Evolutionary conservation across 2,888 invertebrate species (phyloP), one percentile per base, ranked within the genome.

Genomic region (Rutpela maculata): DNA sequence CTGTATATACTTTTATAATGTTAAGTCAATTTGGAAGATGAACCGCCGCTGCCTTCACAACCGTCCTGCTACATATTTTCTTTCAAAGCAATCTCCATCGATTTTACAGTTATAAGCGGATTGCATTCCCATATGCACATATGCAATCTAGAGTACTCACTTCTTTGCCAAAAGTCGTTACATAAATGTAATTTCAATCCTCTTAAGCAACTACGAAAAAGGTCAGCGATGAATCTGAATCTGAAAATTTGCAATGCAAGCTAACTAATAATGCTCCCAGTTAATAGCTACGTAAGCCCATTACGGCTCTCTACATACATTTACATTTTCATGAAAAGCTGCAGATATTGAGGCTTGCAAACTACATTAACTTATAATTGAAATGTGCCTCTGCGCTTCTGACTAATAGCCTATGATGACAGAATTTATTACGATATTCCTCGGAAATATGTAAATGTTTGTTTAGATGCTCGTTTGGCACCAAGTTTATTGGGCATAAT

Each of bases 281-380:
- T 59, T 70, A 70, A 59, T 70, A 57, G 68, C 69, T 70, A 57
- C 69, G 18, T 55, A 35, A 70, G 38, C 59, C 57, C 69, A 74
- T 74, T 74, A 74, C 67, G 15, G 38, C 59, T 11, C 74, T 74
- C 60, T 56, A 74, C 56, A 67, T 57, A 67, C 35, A 74, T 74
- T 74, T 74, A 57, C 74, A 74, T 74, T 74, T 74, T 74, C 74
- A 74, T 74, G 74, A 74, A 35, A 26, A 74, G 57, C 43, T 65
- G 38, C 59, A 19, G 74, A 67, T 74, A 74, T 74, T 57, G 66
- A 74, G 17, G 22, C 57, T 22, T 56, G 66, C 15, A 65, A 74
- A 56, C 74, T 67, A 74, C 66, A 63, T 60, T 72, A 63, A 50
- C 66, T 74, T 66, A 55, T 74, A 74, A 74, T 74, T 74, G 74